Evolutionary conservation across 2,797 vertebrate genomes (phyloP).

Genomic region (Heteromormyrus szaboi): DNA sequence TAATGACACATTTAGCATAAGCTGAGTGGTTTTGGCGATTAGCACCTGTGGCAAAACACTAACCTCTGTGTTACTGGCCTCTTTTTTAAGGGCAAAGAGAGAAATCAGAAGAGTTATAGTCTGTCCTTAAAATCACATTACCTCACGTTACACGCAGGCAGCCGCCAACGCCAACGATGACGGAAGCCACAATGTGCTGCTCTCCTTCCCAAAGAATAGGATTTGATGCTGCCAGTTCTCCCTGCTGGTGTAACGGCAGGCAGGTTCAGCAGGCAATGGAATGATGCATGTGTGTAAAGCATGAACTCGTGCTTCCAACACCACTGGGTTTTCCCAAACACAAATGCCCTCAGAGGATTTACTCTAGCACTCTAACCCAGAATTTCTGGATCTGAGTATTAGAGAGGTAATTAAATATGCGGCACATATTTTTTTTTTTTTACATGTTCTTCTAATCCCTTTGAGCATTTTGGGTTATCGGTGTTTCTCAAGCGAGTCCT

Average conservation of each 20-base stretch:
- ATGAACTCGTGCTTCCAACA: not conserved
- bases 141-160: not conserved
- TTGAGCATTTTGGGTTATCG: not conserved
- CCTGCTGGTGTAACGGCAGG: not conserved
- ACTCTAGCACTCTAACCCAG: not conserved
- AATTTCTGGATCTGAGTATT: not conserved
- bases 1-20: not conserved
- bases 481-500: not conserved
- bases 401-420: not conserved
- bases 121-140: not conserved
- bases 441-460: not conserved
- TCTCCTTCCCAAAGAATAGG: not conserved
- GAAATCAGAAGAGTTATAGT: not conserved
- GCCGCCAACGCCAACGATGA: not conserved
- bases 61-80: not conserved
- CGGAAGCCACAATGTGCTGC: not conserved
- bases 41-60: not conserved
- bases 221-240: not conserved
- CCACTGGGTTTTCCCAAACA: not conserved
- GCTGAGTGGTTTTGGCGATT: not conserved
- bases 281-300: not conserved
- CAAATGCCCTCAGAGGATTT: not conserved
- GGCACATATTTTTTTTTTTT: no score
- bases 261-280: not conserved
- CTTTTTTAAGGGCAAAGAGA: not conserved